Conservation (phyloP, 2,888 invertebrate genomes). For the Colostygia pectinataria region DNA sequence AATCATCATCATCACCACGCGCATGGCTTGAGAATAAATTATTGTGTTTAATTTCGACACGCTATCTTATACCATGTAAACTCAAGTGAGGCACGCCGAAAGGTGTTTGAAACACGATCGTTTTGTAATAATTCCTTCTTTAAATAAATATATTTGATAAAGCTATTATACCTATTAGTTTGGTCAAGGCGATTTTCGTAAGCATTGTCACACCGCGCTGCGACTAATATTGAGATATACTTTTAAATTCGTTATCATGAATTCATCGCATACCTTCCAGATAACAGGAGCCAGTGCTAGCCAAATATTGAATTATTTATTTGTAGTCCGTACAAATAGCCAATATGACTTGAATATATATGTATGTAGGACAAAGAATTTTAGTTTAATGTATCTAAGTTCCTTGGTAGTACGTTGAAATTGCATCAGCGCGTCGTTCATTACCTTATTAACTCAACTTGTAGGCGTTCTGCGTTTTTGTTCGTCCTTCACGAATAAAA, state of each 20-base stretch:
- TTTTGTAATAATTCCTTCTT: conserved; percentile 65
- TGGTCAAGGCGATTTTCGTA: conserved; percentile 75
- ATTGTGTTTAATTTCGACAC: conserved; percentile 19
- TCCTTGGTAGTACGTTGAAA: conserved; percentile 41
- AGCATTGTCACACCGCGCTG: conserved; percentile 58
- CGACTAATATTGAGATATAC: conserved; percentile 40
- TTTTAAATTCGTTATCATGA: conserved; percentile 38
- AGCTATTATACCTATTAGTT: conserved; percentile 67
- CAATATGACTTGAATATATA: conserved; percentile 33
- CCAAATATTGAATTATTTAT: conserved; percentile 17
- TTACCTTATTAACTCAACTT: conserved; percentile 56
- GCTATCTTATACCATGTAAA: conserved; percentile 37
- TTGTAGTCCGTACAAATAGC: conserved; percentile 24
- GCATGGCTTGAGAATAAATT: conserved; percentile 13
- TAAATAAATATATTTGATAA: conserved; percentile 72
- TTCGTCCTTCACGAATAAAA: conserved; percentile 66
- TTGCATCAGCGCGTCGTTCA: conserved; percentile 42
- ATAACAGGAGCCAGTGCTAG: background rate
- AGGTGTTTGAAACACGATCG: conserved; percentile 58
- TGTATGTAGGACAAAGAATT: conserved; percentile 42
- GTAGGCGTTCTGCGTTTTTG: conserved; percentile 64
- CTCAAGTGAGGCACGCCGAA: conserved; percentile 38
- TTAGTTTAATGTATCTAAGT: conserved; percentile 27
- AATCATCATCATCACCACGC: too few species aligned
- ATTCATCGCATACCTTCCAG: conserved; percentile 17